Evolutionary conservation across 2,113 vertebrate species (phyloP).

Genomic region (Rhadina sibilatrix): DNA sequence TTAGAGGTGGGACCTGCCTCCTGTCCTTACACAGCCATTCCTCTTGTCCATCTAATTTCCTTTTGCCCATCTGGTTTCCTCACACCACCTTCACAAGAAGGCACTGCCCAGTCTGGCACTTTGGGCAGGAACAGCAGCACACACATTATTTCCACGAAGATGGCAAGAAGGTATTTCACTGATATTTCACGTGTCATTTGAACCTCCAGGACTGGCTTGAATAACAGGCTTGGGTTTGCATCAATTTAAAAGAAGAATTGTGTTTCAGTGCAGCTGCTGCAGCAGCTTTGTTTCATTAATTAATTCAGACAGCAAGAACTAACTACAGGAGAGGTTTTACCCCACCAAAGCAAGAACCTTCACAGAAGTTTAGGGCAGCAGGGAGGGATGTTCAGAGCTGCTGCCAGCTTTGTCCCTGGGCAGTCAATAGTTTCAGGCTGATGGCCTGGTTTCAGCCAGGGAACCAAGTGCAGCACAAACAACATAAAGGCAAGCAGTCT

Average conservation of each 20-base stretch:
- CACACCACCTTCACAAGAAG: fast-evolving
- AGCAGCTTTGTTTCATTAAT: background rate
- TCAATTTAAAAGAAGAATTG: background rate
- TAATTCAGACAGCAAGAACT: background rate
- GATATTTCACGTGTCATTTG: background rate
- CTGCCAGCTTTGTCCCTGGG: conserved; percentile 33
- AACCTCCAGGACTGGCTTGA: background rate
- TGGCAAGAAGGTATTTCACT: background rate
- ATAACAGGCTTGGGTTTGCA: background rate
- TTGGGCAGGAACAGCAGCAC: background rate
- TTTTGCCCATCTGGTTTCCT: background rate
- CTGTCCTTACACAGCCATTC: background rate
- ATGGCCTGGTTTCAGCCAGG: background rate
- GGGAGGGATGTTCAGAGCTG: background rate
- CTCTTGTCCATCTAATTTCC: background rate
- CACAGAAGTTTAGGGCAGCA: background rate
- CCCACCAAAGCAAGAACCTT: background rate
- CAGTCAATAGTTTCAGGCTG: background rate
- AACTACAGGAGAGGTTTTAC: background rate
- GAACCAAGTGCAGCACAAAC: background rate
- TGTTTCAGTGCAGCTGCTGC: background rate
- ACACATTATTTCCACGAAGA: background rate
- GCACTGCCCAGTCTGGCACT: background rate
- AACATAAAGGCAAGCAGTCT: background rate
- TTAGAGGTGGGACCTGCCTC: background rate